Evolutionary conservation across 2,888 invertebrate species (phyloP).

Genomic region (Dicycla oo): DNA sequence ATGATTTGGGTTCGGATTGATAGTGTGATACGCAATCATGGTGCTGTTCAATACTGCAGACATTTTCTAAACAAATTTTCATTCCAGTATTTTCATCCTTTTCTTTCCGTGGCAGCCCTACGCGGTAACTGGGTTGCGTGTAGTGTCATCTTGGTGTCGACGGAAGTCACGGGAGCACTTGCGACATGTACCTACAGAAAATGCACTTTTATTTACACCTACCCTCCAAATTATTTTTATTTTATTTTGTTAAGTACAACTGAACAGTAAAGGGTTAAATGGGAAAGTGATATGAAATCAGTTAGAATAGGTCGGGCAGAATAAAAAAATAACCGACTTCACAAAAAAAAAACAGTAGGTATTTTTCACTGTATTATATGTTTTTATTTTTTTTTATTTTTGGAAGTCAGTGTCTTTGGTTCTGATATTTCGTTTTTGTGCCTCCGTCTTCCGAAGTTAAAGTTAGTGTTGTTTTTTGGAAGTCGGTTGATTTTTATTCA

Average conservation of each 20-base stretch:
- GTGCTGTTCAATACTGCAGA: not conserved
- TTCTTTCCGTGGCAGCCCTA: constrained; percentile 67
- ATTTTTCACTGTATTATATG: too few species aligned
- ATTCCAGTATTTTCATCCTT: not conserved
- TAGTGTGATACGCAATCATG: too few species aligned
- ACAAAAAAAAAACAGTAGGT: too few species aligned
- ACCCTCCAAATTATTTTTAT: constrained; percentile 43
- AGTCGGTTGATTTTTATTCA: too few species aligned
- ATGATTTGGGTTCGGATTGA: too few species aligned
- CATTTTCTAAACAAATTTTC: not conserved
- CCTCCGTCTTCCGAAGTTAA: too few species aligned
- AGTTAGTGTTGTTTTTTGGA: too few species aligned
- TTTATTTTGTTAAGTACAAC: constrained; percentile 25
- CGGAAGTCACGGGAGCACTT: constrained; percentile 81
- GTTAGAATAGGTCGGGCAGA: not conserved
- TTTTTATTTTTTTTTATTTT: too few species aligned
- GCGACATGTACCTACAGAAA: constrained; percentile 60
- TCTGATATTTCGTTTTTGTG: too few species aligned
- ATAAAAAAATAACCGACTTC: too few species aligned
- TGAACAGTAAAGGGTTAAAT: constrained; percentile 20
- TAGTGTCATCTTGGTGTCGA: constrained; percentile 73
- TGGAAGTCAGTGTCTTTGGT: too few species aligned
- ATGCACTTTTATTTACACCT: constrained; percentile 62
- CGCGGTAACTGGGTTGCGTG: constrained; percentile 75
- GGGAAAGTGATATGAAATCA: not conserved